These are phyloP conservation scores for Phodopus roborovskii DNA, from an alignment of 2,113 vertebrate species.

Conservation along the genomic window DNA sequence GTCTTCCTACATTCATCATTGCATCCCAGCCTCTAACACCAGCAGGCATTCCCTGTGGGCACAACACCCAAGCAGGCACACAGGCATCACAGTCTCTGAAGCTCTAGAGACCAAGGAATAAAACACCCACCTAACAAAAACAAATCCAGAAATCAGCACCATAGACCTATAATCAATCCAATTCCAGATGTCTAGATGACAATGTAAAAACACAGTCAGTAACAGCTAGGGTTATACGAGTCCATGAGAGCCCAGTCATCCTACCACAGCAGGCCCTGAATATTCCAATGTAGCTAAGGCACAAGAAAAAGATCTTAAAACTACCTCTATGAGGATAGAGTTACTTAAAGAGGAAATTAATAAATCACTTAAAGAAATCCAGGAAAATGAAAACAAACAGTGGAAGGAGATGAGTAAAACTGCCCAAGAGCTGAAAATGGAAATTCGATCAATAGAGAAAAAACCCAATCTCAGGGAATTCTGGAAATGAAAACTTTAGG, in stretches of 20 bases:
- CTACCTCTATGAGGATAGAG: neutral
- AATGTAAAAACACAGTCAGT: neutral
- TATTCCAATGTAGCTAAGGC: neutral
- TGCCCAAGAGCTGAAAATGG: neutral
- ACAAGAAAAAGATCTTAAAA: neutral
- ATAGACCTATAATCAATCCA: neutral
- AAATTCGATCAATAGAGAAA: neutral
- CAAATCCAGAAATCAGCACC: neutral
- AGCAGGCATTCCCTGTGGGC: neutral
- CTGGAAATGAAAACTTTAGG: neutral
- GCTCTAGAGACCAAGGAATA: neutral
- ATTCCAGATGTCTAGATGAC: neutral
- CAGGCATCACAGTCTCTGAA: neutral
- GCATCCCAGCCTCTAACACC: neutral
- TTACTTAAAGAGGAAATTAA: neutral
- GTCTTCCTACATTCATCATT: too few species aligned
- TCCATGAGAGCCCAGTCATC: neutral
- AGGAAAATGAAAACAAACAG: neutral
- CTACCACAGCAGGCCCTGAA: neutral
- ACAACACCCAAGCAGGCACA: neutral
- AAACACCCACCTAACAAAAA: neutral
- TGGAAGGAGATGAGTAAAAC: neutral
- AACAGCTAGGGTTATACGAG: neutral
- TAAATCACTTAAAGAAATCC: neutral
- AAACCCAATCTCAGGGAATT: neutral